A percentile compares a stretch with the other conserved stretches of the same genome.
phyloP scores from a whole-genome alignment of 30 jellyfish, hydroid and myxozoan species.

The Aurelia aurita complex sp. Pacific region DNA sequence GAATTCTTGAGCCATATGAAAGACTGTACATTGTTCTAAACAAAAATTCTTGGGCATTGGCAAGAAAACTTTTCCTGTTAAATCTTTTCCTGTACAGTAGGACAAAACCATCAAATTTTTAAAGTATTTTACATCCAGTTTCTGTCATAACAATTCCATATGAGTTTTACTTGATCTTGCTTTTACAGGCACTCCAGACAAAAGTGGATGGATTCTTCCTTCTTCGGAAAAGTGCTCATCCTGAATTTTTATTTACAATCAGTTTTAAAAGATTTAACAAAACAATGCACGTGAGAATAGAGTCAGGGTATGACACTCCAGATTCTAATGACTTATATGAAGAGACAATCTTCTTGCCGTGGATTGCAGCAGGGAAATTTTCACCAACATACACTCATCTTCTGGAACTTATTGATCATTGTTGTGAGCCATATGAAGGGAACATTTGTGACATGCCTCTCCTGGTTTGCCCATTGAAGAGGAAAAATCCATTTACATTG shows the following conservation, averaged over 20 bases:
- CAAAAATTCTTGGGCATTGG: too few species aligned
- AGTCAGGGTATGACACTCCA: conserved; percentile 25
- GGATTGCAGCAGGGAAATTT: conserved; percentile 28
- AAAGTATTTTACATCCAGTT: too few species aligned
- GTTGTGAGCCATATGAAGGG: conserved; percentile 34
- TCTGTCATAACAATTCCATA: too few species aligned
- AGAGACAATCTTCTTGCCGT: conserved; percentile 13
- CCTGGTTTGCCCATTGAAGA: conserved; percentile 40
- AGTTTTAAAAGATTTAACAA: conserved; percentile 59
- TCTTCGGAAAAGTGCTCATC: conserved; percentile 68
- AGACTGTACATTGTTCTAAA: too few species aligned
- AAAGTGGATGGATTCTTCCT: conserved; percentile 59
- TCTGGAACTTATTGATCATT: conserved; percentile 43
- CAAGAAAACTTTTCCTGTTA: too few species aligned
- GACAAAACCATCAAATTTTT: too few species aligned
- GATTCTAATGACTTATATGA: conserved; percentile 11
- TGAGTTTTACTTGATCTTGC: background rate
- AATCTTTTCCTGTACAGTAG: too few species aligned
- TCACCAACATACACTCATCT: conserved; percentile 51
- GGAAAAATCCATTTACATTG: conserved; percentile 29
- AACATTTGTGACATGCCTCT: conserved; percentile 22
- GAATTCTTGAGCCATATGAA: too few species aligned
- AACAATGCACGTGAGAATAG: conserved; percentile 68
- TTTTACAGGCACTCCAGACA: conserved; percentile 52
- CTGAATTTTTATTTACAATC: conserved; percentile 53